These are phyloP conservation scores for Spermophilus dauricus DNA, from an alignment of 2,113 vertebrate species.

Conservation along the genomic window DNA sequence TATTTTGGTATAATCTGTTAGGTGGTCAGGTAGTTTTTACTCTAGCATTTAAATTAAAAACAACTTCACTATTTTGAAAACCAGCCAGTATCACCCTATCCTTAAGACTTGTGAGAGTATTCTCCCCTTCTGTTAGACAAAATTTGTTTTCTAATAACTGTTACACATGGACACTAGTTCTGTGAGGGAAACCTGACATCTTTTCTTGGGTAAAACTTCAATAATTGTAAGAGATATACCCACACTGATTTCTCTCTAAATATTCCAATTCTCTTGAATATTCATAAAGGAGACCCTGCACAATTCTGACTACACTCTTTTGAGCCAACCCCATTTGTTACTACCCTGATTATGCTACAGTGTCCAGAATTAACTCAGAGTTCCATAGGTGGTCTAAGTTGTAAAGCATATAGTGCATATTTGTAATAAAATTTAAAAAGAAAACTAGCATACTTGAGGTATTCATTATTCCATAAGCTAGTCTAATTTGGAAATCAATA, in stretches of 20 bases:
- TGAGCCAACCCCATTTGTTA: neutral
- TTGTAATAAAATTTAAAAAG: neutral
- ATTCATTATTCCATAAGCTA: neutral
- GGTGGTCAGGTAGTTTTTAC: neutral
- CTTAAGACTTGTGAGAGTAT: neutral
- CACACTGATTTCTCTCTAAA: neutral
- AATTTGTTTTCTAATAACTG: neutral
- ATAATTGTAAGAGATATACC: neutral
- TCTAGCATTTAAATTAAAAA: neutral
- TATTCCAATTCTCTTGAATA: neutral
- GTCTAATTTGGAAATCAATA: neutral
- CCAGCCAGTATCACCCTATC: neutral
- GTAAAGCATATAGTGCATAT: neutral
- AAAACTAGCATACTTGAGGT: neutral
- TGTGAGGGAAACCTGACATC: neutral
- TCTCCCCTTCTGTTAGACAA: neutral
- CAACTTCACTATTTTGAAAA: neutral
- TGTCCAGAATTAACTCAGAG: neutral
- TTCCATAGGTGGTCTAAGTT: neutral
- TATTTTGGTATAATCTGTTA: neutral
- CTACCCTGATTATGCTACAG: neutral
- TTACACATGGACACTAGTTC: neutral
- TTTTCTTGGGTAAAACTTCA: neutral
- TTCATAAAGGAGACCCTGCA: neutral
- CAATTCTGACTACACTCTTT: neutral